These are phyloP conservation scores for Centropus bengalensis DNA, from an alignment of 2,113 vertebrate species.

Conservation along the genomic window DNA sequence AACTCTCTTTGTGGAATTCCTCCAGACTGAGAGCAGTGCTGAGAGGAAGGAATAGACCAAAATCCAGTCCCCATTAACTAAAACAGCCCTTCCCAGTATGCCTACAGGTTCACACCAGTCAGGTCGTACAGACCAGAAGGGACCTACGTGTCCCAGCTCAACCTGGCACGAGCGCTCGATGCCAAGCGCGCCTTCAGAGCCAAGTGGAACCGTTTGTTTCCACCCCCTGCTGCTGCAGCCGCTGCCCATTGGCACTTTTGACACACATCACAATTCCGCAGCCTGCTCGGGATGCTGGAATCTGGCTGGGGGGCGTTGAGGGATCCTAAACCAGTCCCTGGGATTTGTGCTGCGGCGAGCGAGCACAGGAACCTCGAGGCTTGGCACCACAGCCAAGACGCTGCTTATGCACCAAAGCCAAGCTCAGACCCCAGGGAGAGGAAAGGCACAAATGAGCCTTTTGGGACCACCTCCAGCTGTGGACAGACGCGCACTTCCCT, in stretches of 20 bases:
- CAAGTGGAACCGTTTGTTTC: rapidly evolving
- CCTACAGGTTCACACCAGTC: not conserved
- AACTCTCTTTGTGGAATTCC: rapidly evolving
- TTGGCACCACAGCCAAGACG: not conserved
- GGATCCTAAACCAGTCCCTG: not conserved
- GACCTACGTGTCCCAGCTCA: not conserved
- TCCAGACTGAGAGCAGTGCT: not conserved
- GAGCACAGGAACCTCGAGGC: not conserved
- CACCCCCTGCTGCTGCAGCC: not conserved
- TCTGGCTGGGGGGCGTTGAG: not conserved
- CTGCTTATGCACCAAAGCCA: not conserved
- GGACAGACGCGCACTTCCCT: not conserved
- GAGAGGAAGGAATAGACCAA: not conserved
- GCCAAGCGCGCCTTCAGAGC: not conserved
- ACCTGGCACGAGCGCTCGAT: not conserved
- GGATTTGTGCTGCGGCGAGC: not conserved
- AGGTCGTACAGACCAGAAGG: not conserved
- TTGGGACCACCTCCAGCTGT: not conserved
- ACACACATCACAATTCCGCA: not conserved
- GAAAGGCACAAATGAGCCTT: not conserved
- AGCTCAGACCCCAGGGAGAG: not conserved
- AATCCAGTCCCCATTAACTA: not conserved
- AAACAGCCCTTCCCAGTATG: not conserved
- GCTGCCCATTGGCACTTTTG: not conserved
- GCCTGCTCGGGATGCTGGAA: not conserved